A percentile compares a stretch with the other conserved stretches of the same genome.
Evolutionary conservation across 2,113 vertebrate genomes (phyloP).

Genomic region (Grammomys dolichurus): DNA sequence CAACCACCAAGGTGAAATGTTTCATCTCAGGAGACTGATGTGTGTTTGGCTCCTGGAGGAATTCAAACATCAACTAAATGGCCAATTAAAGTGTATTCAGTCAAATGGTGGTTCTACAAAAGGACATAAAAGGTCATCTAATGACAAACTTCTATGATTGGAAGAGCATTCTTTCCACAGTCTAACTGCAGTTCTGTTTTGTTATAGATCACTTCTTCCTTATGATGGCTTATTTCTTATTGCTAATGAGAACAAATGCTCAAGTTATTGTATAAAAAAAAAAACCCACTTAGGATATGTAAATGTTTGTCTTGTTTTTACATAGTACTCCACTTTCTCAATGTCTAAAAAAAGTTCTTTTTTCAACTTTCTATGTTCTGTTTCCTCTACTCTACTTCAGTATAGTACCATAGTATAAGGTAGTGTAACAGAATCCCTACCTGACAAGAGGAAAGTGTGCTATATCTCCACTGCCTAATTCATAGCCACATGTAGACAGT

Average conservation of each 20-base stretch:
- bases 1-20: background rate
- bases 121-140: constrained; percentile 13
- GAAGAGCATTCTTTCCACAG: background rate
- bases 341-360: background rate
- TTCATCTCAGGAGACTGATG: background rate
- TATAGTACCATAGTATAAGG: fast-evolving
- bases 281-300: background rate
- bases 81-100: background rate
- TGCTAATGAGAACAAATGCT: background rate
- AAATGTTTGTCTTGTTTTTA: background rate
- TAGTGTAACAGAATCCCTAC: background rate
- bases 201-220: background rate
- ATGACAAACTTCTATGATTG: background rate
- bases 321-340: background rate
- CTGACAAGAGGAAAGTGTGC: background rate
- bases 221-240: background rate
- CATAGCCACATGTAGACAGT: background rate
- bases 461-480: background rate
- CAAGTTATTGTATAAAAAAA: background rate
- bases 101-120: background rate
- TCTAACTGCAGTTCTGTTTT: background rate
- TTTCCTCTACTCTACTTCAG: background rate
- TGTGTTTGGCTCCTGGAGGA: background rate
- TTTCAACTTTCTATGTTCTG: background rate
- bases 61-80: background rate